Evolutionary conservation across 2,797 vertebrate genomes (phyloP), one percentile per base, ranked within the genome.

Genomic region (Pipistrellus kuhlii): DNA sequence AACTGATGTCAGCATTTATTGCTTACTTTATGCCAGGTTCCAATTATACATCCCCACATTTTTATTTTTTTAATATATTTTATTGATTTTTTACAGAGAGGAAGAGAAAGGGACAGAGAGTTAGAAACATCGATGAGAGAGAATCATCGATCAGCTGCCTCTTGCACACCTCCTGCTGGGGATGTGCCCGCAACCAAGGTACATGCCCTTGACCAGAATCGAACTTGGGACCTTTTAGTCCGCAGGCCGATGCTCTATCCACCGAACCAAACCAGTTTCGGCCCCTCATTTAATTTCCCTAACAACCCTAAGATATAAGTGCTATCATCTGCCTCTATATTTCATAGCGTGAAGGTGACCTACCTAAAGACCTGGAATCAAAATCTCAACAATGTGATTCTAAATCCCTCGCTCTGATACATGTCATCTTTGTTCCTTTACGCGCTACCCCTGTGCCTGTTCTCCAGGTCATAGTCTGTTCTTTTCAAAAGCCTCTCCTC

Each of bases 341-440:
- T 85, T 94, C 62, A 38, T 53, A 78, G 73, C 64, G 20, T 88
- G 10, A 80, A 71, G 93, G 27, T 83, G 38, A 68, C 27, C 77
- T 93, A 44, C 35, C 68, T 91, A 48, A 10, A 86, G 12, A 32
- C 84, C 21, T 88, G 15, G 27, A 76, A 90, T 93, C 44, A 92
- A 95, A 75, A 83, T 80, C 20, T 71, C 20, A 55, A 87, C 32
- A 73, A 55, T 41, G 6, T 20, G 9, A 93, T 44, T 93, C 55
- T 77, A 59, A 85, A 38, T 59, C 38, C 46, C 46, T 35, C 72
- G 13, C 81, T 88, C 46, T 73, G 23, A 93, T 90, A 38, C 17
- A 59, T 87, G 80, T 64, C 17, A 23, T 14, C 11, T 48, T 55
- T 87, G 68, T 57, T 32, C 62, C 32, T 88, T 78, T 57, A 64